These are phyloP conservation scores for Corythornis cristatus DNA, from an alignment of 2,113 vertebrate species.

Conservation along the genomic window DNA sequence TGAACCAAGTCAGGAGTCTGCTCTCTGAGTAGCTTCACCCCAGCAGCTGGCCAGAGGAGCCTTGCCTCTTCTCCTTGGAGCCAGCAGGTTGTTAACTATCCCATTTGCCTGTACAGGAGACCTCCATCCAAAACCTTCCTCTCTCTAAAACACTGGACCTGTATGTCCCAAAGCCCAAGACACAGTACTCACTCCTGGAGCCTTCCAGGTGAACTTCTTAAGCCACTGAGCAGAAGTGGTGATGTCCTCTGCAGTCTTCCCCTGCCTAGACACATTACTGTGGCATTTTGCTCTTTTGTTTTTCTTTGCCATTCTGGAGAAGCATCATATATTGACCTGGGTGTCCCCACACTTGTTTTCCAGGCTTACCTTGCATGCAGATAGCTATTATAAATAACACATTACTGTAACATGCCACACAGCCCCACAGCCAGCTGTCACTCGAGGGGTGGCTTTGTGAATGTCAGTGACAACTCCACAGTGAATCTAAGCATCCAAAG, in stretches of 20 bases:
- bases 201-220: accelerated
- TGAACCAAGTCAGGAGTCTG: not conserved
- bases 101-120: not conserved
- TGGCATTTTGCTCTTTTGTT: not conserved
- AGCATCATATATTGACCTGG: not conserved
- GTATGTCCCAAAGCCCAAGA: not conserved
- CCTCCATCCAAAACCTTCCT: not conserved
- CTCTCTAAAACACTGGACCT: not conserved
- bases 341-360: not conserved
- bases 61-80: not conserved
- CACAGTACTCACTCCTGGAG: not conserved
- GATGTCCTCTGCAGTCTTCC: not conserved
- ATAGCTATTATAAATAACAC: not conserved
- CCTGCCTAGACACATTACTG: not conserved
- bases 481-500: not conserved
- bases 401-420: not conserved
- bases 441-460: not conserved
- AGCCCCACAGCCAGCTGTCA: not conserved
- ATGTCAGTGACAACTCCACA: not conserved
- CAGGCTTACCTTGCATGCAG: not conserved
- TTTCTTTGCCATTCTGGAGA: not conserved
- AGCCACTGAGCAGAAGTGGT: not conserved
- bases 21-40: not conserved
- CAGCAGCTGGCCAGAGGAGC: not conserved
- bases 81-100: not conserved